Percentiles rank a stretch among this genome's conserved stretches.
phyloP scores from a whole-genome alignment of 2,113 vertebrate genomes.

The Otus sunia region DNA sequence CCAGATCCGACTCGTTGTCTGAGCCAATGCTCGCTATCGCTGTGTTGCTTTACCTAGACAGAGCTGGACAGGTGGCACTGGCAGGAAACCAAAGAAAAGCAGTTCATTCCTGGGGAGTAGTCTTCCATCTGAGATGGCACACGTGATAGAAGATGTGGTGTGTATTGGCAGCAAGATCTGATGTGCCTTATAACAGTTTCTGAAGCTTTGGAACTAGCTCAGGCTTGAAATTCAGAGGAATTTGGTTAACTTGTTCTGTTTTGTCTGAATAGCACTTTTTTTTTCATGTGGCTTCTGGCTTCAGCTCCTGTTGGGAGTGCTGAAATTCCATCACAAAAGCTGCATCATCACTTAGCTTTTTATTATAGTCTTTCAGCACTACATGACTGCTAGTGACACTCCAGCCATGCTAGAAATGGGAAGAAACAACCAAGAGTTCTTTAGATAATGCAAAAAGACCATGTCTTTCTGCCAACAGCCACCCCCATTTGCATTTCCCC shows the following conservation, averaged over 20 bases:
- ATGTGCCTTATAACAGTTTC: slow-evolving; percentile 27
- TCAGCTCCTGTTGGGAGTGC: slow-evolving; percentile 23
- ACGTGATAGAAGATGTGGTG: background rate
- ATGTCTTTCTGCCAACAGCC: background rate
- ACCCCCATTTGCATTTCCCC: background rate
- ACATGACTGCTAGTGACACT: background rate
- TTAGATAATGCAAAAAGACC: background rate
- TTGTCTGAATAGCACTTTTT: slow-evolving; percentile 2
- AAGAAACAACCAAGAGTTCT: background rate
- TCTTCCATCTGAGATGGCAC: background rate
- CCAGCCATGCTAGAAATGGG: slow-evolving; percentile 1
- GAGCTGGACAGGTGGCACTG: slow-evolving; percentile 26
- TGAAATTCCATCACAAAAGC: slow-evolving; percentile 48
- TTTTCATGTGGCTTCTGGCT: background rate
- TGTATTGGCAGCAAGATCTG: background rate
- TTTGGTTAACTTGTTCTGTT: slow-evolving; percentile 52
- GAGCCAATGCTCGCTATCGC: background rate
- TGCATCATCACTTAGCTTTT: slow-evolving; percentile 35
- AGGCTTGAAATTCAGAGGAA: slow-evolving; percentile 16
- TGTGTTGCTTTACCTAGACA: slow-evolving; percentile 14
- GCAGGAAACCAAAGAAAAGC: slow-evolving; percentile 28
- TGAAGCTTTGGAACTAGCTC: background rate
- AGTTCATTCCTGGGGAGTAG: slow-evolving; percentile 4
- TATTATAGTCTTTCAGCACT: slow-evolving; percentile 32
- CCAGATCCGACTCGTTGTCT: background rate